Evolutionary conservation across 1,140 invertebrate genomes (phyloP), one percentile per base, ranked within the genome.

Genomic region (Gryon sp.): DNA sequence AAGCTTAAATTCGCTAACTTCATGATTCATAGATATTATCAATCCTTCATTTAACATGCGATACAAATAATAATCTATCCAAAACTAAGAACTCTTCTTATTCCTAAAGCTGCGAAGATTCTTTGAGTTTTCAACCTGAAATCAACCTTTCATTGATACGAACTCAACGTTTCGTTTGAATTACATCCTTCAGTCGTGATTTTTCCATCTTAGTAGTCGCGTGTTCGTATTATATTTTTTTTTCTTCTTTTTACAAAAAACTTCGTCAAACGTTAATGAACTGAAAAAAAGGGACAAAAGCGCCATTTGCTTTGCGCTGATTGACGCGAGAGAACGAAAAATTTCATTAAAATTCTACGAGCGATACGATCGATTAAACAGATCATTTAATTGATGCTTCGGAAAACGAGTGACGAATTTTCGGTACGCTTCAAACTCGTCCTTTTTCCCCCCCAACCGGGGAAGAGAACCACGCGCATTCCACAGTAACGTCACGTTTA

Each of bases 291-390:
- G n/a, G 3, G 0, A 7, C 3, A 20, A n/a, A 4, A 20, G 20
- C 15, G 1, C 19, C 22, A 8, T 32, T 24, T 3, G 22, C 28
- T 36, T 40, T 11, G 45, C 28, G 12, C 8, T 26, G 41, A 32
- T 30, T 19, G 12, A 46, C 12, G 22, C 22, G 22, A 3, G 22
- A 24, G 22, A 3, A 24, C 3, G 22, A 24, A 19, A 50, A 63
- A 52, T 41, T 63, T 48, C 43, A 63, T 63, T 40, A 48, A 46
- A 50, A 63, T 63, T 24, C 59, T 9, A 9, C 26, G 28, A 24
- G 52, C 8, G 28, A 45, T 9, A 15, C 32, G 7, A 65, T 48
- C 41, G 48, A 66, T 55, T 66, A 45, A 65, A 41, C 11, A 18
- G 36, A 28, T 55, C 62, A 12, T 66, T 55, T 34, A 46, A 46